These are phyloP conservation scores for Smithornis capensis DNA, from an alignment of 2,113 vertebrate genomes.

Conservation along the genomic window DNA sequence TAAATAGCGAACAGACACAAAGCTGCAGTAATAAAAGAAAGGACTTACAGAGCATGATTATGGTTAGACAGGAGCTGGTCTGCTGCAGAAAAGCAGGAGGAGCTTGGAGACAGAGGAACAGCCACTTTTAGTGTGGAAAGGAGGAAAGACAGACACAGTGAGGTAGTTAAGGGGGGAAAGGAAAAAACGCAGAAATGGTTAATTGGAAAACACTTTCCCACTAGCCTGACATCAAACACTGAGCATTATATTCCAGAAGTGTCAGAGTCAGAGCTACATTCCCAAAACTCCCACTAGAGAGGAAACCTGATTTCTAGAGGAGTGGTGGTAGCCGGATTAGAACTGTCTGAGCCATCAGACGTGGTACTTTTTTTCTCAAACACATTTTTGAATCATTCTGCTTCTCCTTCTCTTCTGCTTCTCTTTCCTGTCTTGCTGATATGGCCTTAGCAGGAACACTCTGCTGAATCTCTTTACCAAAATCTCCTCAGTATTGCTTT, in stretches of 20 bases:
- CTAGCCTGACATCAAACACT: neutral
- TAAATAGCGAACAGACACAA: neutral
- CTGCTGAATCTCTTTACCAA: neutral
- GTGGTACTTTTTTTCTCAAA: neutral
- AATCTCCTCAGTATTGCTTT: neutral
- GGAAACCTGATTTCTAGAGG: neutral
- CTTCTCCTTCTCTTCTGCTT: neutral
- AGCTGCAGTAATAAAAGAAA: conserved; percentile 62
- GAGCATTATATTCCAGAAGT: neutral
- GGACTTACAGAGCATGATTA: conserved; percentile 76
- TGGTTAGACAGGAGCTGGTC: conserved; percentile 91
- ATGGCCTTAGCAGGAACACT: neutral
- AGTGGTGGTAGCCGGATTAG: neutral
- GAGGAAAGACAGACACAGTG: conserved; percentile 64
- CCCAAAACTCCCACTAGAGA: neutral
- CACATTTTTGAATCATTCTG: neutral
- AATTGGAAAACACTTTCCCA: neutral
- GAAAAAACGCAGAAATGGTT: conserved; percentile 54
- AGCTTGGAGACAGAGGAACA: conserved; percentile 93
- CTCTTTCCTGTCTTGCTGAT: neutral
- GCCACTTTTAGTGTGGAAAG: conserved; percentile 78
- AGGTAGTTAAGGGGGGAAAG: conserved; percentile 31
- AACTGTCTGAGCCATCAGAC: neutral
- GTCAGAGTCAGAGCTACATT: neutral
- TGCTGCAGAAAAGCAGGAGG: conserved; percentile 94